A percentile compares a stretch with the other conserved stretches of the same genome.
Conservation (phyloP, 2,113 vertebrate species). For the Aspidoscelis tigris region DNA sequence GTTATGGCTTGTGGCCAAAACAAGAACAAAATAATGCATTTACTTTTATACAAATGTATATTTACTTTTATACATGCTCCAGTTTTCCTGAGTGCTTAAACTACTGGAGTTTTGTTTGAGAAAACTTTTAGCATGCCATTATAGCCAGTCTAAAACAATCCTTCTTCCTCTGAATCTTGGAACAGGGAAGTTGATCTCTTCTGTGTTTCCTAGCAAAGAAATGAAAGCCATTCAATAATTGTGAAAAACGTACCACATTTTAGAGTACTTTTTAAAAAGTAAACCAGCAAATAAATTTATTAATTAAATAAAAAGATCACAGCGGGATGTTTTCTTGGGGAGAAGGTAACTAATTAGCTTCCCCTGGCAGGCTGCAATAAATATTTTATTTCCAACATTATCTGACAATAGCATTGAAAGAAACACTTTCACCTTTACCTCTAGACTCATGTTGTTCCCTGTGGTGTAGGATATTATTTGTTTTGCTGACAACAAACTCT, state of each 20-base stretch:
- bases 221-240: neutral
- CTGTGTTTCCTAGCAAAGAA: slow-evolving; percentile 2
- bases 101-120: neutral
- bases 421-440: slow-evolving; percentile 46
- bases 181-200: neutral
- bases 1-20: neutral
- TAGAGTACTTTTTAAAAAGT: neutral
- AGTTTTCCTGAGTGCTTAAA: neutral
- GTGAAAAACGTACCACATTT: slow-evolving; percentile 13
- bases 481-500: slow-evolving; percentile 69
- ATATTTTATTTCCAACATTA: slow-evolving; percentile 50
- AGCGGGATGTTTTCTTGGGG: slow-evolving; percentile 10
- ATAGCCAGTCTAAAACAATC: accelerated
- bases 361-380: slow-evolving; percentile 30
- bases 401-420: slow-evolving; percentile 32
- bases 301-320: too few species aligned
- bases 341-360: slow-evolving; percentile 36
- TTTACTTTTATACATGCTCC: neutral
- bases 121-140: too few species aligned
- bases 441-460: slow-evolving; percentile 39
- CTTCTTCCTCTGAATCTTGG: neutral
- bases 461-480: slow-evolving; percentile 50
- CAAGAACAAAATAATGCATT: neutral
- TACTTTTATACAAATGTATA: neutral
- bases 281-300: neutral